Conservation (phyloP, 2,113 vertebrate genomes). For the Cyanoramphus novaezelandiae region DNA sequence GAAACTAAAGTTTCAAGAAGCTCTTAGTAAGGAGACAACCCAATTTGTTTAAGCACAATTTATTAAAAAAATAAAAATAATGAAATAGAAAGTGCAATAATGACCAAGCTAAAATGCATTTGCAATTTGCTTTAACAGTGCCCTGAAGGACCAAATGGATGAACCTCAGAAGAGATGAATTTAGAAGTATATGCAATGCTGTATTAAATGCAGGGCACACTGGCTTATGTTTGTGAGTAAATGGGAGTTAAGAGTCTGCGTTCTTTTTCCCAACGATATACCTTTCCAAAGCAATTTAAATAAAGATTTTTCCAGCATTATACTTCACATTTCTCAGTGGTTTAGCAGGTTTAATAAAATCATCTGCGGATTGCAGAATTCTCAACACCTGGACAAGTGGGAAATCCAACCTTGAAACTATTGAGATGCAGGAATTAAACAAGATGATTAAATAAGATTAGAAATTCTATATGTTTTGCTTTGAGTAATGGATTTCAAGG, state of each 20-base stretch:
- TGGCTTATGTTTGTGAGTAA: neutral
- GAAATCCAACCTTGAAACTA: neutral
- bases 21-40: neutral
- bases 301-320: neutral
- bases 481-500: neutral
- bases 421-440: neutral
- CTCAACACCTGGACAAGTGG: neutral
- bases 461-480: neutral
- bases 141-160: neutral
- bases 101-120: neutral
- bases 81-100: neutral
- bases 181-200: neutral
- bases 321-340: neutral
- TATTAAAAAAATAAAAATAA: neutral
- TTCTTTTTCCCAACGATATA: neutral
- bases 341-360: neutral
- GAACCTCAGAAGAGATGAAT: neutral
- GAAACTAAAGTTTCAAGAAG: neutral
- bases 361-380: neutral
- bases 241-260: neutral
- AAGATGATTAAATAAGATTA: neutral
- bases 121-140: neutral
- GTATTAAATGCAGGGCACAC: neutral
- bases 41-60: neutral
- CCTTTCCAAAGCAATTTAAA: neutral